Conservation (phyloP, 2,888 invertebrate species). For the Choristoneura rosaceana region DNA sequence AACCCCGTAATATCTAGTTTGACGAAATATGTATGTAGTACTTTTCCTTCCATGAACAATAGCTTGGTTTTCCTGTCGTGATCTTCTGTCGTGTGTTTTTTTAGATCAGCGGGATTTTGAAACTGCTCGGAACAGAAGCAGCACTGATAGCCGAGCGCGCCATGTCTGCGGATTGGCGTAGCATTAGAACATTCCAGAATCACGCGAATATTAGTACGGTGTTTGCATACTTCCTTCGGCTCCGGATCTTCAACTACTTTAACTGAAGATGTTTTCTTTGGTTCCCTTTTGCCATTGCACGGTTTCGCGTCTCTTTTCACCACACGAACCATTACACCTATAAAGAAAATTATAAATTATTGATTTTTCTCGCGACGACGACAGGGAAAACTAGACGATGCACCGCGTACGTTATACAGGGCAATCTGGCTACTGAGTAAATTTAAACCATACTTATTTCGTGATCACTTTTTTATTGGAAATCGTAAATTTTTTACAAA, state of each 20-base stretch:
- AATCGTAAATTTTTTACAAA: not conserved
- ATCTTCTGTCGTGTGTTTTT: constrained; percentile 54
- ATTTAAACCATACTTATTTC: not conserved
- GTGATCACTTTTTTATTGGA: not conserved
- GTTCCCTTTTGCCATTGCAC: not conserved
- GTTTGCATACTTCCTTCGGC: constrained; percentile 45
- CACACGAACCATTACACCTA: constrained; percentile 3
- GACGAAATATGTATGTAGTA: constrained; percentile 51
- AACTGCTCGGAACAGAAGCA: constrained; percentile 58
- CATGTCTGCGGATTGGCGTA: constrained; percentile 57
- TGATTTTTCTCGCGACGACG: not conserved
- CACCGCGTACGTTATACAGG: constrained; percentile 47
- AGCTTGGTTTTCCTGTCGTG: constrained; percentile 50
- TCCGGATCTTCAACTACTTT: constrained; percentile 2
- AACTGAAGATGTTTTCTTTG: not conserved
- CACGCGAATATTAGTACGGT: constrained; percentile 52
- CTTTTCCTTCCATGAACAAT: constrained; percentile 52
- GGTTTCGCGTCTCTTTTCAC: constrained; percentile 1
- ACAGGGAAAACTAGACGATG: not conserved
- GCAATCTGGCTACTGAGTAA: not conserved
- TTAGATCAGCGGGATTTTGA: constrained; percentile 56
- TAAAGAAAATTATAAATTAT: constrained; percentile 3
- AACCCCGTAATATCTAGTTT: constrained; percentile 55
- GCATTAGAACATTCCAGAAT: constrained; percentile 60
- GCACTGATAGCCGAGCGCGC: constrained; percentile 58